phyloP scores from a whole-genome alignment of 2,888 invertebrate species.

The Herminia tarsipennalis region DNA sequence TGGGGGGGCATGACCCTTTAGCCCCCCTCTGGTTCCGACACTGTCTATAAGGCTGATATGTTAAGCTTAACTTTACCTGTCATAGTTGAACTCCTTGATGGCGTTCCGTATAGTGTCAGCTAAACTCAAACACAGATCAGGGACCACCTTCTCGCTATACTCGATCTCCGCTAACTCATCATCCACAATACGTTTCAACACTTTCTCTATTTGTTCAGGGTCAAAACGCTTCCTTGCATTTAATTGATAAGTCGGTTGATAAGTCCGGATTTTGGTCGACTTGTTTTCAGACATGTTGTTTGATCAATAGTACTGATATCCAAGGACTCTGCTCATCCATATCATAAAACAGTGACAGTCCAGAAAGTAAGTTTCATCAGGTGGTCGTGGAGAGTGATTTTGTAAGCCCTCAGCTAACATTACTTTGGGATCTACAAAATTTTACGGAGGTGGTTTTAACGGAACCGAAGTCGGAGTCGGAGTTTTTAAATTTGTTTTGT shows the following conservation, averaged over 20 bases:
- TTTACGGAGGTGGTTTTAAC: no score
- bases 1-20: no score
- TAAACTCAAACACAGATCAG: slow-evolving; percentile 84
- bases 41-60: no score
- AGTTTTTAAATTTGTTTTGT: no score
- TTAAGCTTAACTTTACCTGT: slow-evolving; percentile 87
- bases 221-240: slow-evolving; percentile 87
- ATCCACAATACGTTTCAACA: slow-evolving; percentile 85
- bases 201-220: slow-evolving; percentile 85
- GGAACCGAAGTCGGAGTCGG: no score
- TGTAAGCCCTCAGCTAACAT: no score
- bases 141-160: slow-evolving; percentile 86
- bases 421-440: no score
- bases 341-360: no score
- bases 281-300: slow-evolving; percentile 65
- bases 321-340: no score
- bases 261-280: slow-evolving; percentile 68
- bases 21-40: no score
- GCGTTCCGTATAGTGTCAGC: slow-evolving; percentile 86
- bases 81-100: slow-evolving; percentile 88
- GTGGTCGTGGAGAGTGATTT: no score
- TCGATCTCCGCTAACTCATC: slow-evolving; percentile 87
- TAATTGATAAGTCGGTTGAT: slow-evolving; percentile 88
- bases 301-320: slow-evolving; percentile 53
- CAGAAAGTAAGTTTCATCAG: no score